phyloP scores from a whole-genome alignment of 1,140 invertebrate species.

The Ectropis grisescens region DNA sequence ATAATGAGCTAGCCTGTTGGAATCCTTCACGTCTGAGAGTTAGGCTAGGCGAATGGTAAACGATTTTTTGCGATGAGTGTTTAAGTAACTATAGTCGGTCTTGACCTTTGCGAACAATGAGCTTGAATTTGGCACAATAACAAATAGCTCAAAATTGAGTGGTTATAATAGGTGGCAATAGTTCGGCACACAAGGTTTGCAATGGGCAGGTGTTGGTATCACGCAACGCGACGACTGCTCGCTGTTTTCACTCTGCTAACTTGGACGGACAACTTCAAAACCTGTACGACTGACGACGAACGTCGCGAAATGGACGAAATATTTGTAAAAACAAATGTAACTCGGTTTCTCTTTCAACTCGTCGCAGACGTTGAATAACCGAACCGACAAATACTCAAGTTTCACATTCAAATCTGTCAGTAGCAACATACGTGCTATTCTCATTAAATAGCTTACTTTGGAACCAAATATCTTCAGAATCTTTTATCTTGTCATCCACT shows the following conservation, averaged over 20 bases:
- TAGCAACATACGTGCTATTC: too few relatives aligned
- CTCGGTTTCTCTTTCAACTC: slow-evolving; percentile 42
- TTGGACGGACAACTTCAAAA: slow-evolving; percentile 33
- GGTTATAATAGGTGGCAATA: too few relatives aligned
- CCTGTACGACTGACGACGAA: slow-evolving; percentile 15
- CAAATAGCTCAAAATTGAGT: slow-evolving; percentile 18
- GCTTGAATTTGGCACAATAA: slow-evolving; percentile 20
- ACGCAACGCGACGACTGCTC: slow-evolving; percentile 28
- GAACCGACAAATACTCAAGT: neutral
- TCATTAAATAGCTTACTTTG: too few relatives aligned
- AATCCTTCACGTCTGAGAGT: slow-evolving; percentile 13
- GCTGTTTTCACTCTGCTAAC: slow-evolving; percentile 45
- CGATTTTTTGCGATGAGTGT: slow-evolving; percentile 6
- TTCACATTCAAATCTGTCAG: too few relatives aligned
- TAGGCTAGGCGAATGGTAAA: too few relatives aligned
- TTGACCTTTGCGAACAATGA: slow-evolving; percentile 41
- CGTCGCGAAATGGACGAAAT: slow-evolving; percentile 41
- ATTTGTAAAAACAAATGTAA: slow-evolving; percentile 46
- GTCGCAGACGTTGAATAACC: slow-evolving; percentile 14
- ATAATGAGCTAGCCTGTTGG: slow-evolving; percentile 9
- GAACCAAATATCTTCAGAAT: too few relatives aligned
- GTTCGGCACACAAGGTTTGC: slow-evolving; percentile 29
- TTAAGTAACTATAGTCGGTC: slow-evolving; percentile 15
- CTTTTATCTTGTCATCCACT: too few relatives aligned
- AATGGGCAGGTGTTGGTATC: slow-evolving; percentile 40